Percentiles rank a stretch among this genome's conserved stretches.
Evolutionary conservation across 35 echinoderm and acorn worm genomes (phyloP).

Genomic region (Apostichopus japonicus): DNA sequence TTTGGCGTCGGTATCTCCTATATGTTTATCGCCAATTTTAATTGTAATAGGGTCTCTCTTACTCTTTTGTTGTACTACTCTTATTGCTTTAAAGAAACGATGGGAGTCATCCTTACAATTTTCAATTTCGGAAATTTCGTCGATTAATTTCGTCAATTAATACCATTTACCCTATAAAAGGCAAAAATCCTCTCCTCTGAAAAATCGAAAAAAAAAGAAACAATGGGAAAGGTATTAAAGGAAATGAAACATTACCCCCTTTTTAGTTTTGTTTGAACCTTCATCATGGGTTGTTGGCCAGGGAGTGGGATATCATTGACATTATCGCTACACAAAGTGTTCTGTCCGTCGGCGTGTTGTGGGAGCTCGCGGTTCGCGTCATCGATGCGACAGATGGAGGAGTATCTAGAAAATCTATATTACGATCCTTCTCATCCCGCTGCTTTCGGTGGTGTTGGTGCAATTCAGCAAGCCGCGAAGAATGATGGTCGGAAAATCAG

Average conservation of each 20-base stretch:
- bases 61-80: too few species aligned
- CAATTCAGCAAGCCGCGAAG: neutral
- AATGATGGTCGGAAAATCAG: neutral
- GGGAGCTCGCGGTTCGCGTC: too few species aligned
- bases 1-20: too few species aligned
- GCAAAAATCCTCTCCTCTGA: neutral
- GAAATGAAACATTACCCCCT: neutral
- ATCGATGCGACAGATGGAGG: too few species aligned
- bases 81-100: too few species aligned
- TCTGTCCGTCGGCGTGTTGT: neutral
- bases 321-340: neutral
- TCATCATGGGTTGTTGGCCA: slow-evolving; percentile 2
- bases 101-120: too few species aligned
- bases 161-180: neutral
- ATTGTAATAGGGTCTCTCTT: too few species aligned
- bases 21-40: too few species aligned
- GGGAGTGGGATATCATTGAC: neutral
- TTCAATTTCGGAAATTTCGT: too few species aligned
- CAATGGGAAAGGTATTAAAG: neutral
- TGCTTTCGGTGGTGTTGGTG: slow-evolving; percentile 20
- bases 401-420: slow-evolving; percentile 23
- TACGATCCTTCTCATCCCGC: slow-evolving; percentile 48
- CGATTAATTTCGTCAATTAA: too few species aligned
- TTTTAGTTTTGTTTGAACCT: neutral
- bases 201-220: neutral